These are phyloP conservation scores for Lordiphosa andalusiaca DNA, from an alignment of 2,888 invertebrate species.

Conservation along the genomic window DNA sequence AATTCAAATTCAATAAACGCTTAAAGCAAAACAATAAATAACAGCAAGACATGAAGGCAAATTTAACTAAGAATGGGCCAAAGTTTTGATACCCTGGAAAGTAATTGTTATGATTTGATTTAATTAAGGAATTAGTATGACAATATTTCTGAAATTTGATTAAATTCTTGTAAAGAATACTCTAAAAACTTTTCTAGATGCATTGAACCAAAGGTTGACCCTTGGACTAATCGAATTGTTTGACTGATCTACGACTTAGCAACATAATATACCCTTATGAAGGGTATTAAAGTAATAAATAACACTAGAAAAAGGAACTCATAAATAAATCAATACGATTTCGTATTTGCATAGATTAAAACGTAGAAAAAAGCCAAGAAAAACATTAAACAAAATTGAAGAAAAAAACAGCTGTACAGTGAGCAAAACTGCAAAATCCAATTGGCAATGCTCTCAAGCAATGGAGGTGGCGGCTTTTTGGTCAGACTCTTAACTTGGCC, in stretches of 20 bases:
- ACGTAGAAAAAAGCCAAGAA: conserved; percentile 10
- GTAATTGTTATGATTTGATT: no score
- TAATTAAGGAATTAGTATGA: no score
- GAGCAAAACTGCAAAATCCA: neutral
- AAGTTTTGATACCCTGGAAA: no score
- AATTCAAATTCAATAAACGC: conserved; percentile 58
- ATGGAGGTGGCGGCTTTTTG: conserved; percentile 4
- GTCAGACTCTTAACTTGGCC: conserved; percentile 27
- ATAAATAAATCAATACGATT: conserved; percentile 47
- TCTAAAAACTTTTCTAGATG: no score
- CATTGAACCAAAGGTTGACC: no score
- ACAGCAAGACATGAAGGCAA: conserved; percentile 1
- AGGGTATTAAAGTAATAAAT: no score
- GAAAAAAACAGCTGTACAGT: conserved; percentile 25
- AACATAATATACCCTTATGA: no score
- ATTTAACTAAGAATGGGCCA: no score
- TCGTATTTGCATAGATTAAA: conserved; percentile 49
- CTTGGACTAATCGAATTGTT: no score
- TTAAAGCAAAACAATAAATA: conserved; percentile 51
- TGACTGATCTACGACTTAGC: no score
- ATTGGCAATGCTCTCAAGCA: neutral
- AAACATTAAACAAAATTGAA: conserved; percentile 8
- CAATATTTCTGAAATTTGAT: no score
- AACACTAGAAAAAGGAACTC: conserved; percentile 22
- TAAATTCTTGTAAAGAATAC: no score